Evolutionary conservation across 64 coral and sea anemone species (phyloP).

Genomic region (Pachyseris speciosa): DNA sequence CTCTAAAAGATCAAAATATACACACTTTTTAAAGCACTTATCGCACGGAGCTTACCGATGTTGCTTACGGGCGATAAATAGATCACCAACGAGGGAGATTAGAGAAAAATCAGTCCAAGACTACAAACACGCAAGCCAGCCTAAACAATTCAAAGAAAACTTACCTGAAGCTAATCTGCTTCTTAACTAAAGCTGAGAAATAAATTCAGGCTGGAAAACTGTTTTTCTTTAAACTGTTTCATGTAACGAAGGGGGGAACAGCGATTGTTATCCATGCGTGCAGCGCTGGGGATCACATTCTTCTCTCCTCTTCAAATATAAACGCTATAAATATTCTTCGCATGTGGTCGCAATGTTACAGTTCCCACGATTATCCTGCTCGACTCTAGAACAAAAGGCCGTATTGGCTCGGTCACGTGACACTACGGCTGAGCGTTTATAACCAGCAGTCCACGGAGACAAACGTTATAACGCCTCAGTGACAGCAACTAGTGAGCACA

Average conservation of each 20-base stretch:
- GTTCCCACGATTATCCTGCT: constrained; percentile 33
- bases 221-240: neutral
- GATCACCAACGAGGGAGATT: constrained; percentile 17
- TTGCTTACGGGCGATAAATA: constrained; percentile 41
- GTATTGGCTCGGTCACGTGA: constrained; percentile 54
- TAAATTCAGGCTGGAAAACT: constrained; percentile 1
- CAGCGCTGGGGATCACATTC: constrained; percentile 41
- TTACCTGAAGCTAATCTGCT: neutral
- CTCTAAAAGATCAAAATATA: constrained; percentile 56
- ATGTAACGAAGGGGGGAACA: neutral
- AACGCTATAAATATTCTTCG: constrained; percentile 60
- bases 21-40: constrained; percentile 59
- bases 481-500: neutral
- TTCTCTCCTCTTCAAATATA: constrained; percentile 53
- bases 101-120: constrained; percentile 1
- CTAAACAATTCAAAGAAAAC: constrained; percentile 45
- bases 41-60: constrained; percentile 33
- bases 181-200: constrained; percentile 1
- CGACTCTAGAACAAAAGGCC: constrained; percentile 5
- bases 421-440: neutral
- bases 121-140: constrained; percentile 59
- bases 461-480: neutral
- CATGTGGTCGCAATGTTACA: constrained; percentile 50
- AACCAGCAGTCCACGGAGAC: neutral
- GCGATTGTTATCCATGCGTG: constrained; percentile 33